Base-by-base conservation (phyloP, 2,113 vertebrate genomes). In the Mastomys coucha region DNA sequence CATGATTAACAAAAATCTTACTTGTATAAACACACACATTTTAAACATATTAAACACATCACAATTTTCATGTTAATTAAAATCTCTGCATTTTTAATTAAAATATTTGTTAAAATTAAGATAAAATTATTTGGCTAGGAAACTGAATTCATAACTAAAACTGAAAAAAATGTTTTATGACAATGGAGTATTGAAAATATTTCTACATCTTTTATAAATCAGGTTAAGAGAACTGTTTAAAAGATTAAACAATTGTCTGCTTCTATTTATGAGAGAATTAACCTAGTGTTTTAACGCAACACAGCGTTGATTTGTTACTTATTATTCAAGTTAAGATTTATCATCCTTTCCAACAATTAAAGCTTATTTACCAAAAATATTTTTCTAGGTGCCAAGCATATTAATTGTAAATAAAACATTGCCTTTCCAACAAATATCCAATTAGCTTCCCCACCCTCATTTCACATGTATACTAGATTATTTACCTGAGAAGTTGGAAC, bases 281-380 rank as follows among this genome's bases (percentile, higher is more conserved):
- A 78, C 31, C 31, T 72, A 72, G 65, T 8, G 31, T 87, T 85
- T 33, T 67, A 49, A 53, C 78, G 63, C 58, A 60, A 56, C 45
- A 63, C 13, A 19, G 19, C 19, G 36, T 86, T 93, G 42, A 80
- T 78, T 65, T 82, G 91, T 80, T 93, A 80, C 58, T 76, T 91
- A 31, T 60, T 88, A 45, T 69, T 82, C 33, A 53, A 82, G 56
- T 78, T 85, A 67, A 94, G 53, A 93, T 69, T 93, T 91, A 91
- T 77, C 84, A 89, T 94, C 53, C 53, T 78, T 91, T 94, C 88
- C 67, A 92, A 85, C 51, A 88, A 67, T 84, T 86, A 39, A 91
- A 91, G 58, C 49, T 97, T 93, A 87, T 94, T 95, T 95, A 67
- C 80, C 31, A 88, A 95, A 97, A 96, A 56, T 42, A 45, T 82